Conservation (phyloP, 2,797 vertebrate species). For the Florisuga fusca region DNA sequence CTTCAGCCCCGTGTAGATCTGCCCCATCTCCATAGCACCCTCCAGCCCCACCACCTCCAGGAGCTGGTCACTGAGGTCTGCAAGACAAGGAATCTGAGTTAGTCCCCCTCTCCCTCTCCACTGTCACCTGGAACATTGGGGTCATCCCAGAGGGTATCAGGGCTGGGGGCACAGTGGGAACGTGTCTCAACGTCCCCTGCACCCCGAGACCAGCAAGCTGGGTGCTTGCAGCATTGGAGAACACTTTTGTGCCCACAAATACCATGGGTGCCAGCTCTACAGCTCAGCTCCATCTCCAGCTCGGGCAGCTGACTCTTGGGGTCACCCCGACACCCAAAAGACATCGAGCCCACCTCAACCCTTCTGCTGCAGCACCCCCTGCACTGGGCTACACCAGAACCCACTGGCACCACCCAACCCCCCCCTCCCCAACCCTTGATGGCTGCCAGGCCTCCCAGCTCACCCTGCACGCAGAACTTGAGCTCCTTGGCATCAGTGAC, state of each 20-base stretch:
- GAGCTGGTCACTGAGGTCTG: conserved; percentile 81
- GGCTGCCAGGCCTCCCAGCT: background rate
- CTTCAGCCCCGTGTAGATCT: conserved; percentile 97
- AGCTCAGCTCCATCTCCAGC: background rate
- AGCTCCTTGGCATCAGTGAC: conserved; percentile 92
- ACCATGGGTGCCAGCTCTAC: background rate
- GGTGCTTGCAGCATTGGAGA: accelerated
- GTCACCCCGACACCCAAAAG: background rate
- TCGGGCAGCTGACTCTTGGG: background rate
- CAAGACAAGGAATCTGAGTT: background rate
- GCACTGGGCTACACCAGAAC: accelerated
- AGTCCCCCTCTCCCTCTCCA: accelerated
- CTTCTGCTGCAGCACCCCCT: accelerated
- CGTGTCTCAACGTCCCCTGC: background rate
- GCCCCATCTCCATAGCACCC: conserved; percentile 96
- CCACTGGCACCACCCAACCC: accelerated
- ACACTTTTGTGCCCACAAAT: background rate
- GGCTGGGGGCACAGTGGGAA: background rate
- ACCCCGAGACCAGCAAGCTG: background rate
- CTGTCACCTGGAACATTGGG: accelerated
- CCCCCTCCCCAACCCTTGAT: too few relatives aligned
- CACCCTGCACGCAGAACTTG: conserved; percentile 94
- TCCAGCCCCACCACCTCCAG: conserved; percentile 92
- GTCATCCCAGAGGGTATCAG: background rate
- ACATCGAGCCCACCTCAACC: accelerated